A percentile compares a stretch with the other conserved stretches of the same genome.
phyloP scores from a whole-genome alignment of 2,888 invertebrate species.

The Limnephilus rhombicus region DNA sequence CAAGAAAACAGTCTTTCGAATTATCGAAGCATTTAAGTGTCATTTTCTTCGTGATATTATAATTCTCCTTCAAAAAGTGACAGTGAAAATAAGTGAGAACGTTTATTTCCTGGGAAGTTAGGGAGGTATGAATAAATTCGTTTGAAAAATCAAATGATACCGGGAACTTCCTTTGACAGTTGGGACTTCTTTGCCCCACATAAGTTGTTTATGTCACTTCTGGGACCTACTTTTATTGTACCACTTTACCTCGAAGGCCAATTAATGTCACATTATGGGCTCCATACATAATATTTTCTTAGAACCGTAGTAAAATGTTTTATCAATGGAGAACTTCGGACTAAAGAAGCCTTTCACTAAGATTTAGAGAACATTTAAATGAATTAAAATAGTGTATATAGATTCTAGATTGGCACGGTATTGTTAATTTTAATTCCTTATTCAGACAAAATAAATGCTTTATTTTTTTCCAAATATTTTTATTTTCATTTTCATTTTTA shows the following conservation, averaged over 20 bases:
- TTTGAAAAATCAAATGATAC: conserved; percentile 44
- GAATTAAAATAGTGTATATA: neutral
- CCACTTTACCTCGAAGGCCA: neutral
- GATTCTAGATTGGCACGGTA: neutral
- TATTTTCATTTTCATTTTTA: too few relatives aligned
- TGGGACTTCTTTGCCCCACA: conserved; percentile 28
- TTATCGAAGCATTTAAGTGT: too few relatives aligned
- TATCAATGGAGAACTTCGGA: neutral
- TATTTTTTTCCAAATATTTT: too few relatives aligned
- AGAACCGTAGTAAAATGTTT: neutral
- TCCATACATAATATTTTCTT: neutral
- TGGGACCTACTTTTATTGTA: conserved; percentile 29
- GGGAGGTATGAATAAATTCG: conserved; percentile 30
- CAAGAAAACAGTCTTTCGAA: neutral
- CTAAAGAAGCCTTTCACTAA: neutral
- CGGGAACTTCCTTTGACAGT: conserved; percentile 34
- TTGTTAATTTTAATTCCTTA: neutral
- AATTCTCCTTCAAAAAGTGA: neutral
- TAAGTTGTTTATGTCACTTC: conserved; percentile 60
- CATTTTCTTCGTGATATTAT: neutral
- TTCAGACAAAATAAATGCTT: neutral
- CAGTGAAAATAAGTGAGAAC: neutral
- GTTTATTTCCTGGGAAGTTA: neutral
- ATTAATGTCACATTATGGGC: neutral
- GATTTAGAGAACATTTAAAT: neutral